phyloP scores from a whole-genome alignment of 2,797 vertebrate species.

The Kryptopterus vitreolus region DNA sequence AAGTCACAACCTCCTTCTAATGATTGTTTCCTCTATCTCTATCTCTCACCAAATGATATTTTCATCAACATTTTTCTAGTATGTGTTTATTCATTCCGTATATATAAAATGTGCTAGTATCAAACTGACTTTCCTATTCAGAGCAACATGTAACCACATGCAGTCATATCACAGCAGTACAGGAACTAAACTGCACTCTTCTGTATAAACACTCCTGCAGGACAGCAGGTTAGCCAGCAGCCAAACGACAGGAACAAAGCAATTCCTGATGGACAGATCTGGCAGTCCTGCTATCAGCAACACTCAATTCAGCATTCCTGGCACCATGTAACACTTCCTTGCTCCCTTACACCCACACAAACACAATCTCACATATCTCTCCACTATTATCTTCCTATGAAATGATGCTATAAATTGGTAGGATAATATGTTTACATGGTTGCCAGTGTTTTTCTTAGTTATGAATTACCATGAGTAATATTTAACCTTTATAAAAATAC shows the following conservation, averaged over 20 bases:
- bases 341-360: slow-evolving; percentile 18
- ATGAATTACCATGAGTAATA: background rate
- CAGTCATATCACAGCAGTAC: slow-evolving; percentile 12
- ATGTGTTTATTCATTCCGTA: background rate
- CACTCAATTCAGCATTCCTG: slow-evolving; percentile 53
- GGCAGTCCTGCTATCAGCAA: slow-evolving; percentile 50
- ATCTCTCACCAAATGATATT: background rate
- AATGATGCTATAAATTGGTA: background rate
- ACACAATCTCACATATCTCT: slow-evolving; percentile 8
- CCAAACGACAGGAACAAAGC: slow-evolving; percentile 29
- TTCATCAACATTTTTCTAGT: background rate
- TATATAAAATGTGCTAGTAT: background rate
- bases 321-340: slow-evolving; percentile 28
- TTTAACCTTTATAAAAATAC: slow-evolving; percentile 2
- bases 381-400: slow-evolving; percentile 16
- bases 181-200: slow-evolving; percentile 8
- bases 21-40: background rate
- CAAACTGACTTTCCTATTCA: slow-evolving; percentile 15
- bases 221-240: slow-evolving; percentile 43
- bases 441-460: background rate
- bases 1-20: background rate
- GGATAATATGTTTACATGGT: background rate
- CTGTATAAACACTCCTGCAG: slow-evolving; percentile 14
- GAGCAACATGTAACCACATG: background rate
- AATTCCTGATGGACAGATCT: slow-evolving; percentile 47